phyloP scores from a whole-genome alignment of 2,797 vertebrate species.

The Craterocephalus amniculus region DNA sequence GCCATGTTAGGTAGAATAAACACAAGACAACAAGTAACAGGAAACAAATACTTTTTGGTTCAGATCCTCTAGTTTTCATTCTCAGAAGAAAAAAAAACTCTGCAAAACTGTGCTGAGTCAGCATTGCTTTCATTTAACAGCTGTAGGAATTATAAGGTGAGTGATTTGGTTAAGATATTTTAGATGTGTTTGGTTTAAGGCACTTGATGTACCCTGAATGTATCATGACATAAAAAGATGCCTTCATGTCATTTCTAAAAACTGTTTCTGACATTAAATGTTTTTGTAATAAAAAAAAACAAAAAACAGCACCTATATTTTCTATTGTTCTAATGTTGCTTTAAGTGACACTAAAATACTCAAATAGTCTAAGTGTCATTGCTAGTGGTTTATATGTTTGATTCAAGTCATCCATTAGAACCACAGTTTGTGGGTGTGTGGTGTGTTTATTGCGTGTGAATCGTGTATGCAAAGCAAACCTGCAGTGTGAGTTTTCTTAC shows the following conservation, averaged over 20 bases:
- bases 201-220: not conserved
- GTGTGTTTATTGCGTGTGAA: not conserved
- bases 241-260: too few relatives aligned
- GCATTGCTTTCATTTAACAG: not conserved
- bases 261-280: too few relatives aligned
- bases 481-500: conserved; percentile 44
- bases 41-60: conserved; percentile 11
- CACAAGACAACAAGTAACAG: conserved; percentile 9
- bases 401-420: not conserved
- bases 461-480: conserved; percentile 6
- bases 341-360: not conserved
- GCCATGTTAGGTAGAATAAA: conserved; percentile 25
- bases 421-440: not conserved
- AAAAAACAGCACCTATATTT: too few relatives aligned
- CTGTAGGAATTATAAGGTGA: not conserved
- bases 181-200: not conserved
- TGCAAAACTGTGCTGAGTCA: not conserved
- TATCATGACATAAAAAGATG: not conserved
- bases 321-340: not conserved
- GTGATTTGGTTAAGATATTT: not conserved
- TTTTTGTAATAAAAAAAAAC: not conserved
- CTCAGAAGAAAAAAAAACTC: not conserved
- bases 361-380: not conserved
- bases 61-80: conserved; percentile 26
- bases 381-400: not conserved